Conservation (phyloP, 2,888 invertebrate species). For the Himalopsyche kuldschensis region DNA sequence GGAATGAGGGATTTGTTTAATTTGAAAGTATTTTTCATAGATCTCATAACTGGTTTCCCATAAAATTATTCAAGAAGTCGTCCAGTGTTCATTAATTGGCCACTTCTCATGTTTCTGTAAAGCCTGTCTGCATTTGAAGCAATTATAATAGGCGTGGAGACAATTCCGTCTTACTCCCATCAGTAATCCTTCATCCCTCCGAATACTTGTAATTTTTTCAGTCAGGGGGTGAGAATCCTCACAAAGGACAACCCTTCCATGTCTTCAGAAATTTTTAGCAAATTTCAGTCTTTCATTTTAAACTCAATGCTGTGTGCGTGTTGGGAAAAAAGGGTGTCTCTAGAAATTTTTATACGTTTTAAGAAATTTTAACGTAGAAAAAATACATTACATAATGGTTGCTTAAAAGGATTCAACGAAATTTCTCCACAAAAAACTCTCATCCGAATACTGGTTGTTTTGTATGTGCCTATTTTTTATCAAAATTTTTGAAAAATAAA, state of each 20-base stretch:
- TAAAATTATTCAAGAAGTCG: neutral
- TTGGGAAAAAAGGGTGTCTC: neutral
- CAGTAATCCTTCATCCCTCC: constrained; percentile 21
- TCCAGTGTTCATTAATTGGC: constrained; percentile 4
- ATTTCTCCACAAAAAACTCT: no score
- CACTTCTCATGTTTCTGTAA: neutral
- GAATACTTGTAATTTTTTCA: constrained; percentile 7
- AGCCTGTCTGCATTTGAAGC: constrained; percentile 14
- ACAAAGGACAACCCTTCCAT: constrained; percentile 39
- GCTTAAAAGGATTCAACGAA: no score
- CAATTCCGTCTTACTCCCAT: constrained; percentile 10
- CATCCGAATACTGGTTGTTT: no score
- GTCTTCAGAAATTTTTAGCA: constrained; percentile 35
- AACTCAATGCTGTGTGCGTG: neutral
- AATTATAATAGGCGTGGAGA: constrained; percentile 18
- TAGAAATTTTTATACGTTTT: neutral
- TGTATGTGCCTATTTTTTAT: no score
- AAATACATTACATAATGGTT: no score
- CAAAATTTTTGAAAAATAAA: no score
- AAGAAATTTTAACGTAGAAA: neutral
- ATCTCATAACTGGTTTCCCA: neutral
- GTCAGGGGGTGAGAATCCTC: constrained; percentile 17
- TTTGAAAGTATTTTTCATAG: no score
- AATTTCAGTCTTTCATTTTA: constrained; percentile 28
- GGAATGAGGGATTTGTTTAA: no score